These are phyloP conservation scores for Vanacampus margaritifer DNA, from an alignment of 2,113 vertebrate genomes.

Conservation along the genomic window DNA sequence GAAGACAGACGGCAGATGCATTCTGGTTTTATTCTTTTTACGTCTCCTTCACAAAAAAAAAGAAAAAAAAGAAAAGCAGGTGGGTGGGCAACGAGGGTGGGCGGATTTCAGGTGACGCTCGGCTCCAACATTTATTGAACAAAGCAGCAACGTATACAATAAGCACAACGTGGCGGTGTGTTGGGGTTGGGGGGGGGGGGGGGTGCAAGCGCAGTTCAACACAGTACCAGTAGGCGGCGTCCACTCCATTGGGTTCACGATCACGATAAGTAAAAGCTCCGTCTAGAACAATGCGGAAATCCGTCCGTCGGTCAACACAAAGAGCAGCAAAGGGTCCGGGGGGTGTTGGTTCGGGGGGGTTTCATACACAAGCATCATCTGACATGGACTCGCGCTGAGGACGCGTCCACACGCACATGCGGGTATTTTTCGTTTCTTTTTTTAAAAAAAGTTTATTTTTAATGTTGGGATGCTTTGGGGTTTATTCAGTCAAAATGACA, in stretches of 20 bases:
- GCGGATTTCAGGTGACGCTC: neutral
- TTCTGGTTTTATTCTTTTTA: neutral
- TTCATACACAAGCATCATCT: conserved; percentile 57
- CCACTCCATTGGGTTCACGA: conserved; percentile 65
- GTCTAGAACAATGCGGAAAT: conserved; percentile 59
- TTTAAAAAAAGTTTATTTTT: neutral
- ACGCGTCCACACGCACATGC: conserved; percentile 42
- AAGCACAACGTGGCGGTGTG: conserved; percentile 2
- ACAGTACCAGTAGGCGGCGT: conserved; percentile 61
- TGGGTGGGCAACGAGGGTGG: neutral
- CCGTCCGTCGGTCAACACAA: conserved; percentile 64
- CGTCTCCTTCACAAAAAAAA: neutral
- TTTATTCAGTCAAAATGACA: neutral
- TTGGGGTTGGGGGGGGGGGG: neutral
- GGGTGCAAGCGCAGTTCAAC: conserved; percentile 59
- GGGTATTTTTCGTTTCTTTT: neutral
- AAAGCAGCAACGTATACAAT: conserved; percentile 4
- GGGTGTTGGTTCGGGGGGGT: conserved; percentile 24
- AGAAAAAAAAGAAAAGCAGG: neutral
- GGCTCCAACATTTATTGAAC: conserved; percentile 5
- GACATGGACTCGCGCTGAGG: conserved; percentile 37
- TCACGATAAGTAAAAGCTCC: conserved; percentile 68
- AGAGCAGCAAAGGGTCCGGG: conserved; percentile 21
- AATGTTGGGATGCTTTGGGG: neutral
- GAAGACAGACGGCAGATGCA: too few species aligned